Conservation (phyloP, 1,140 invertebrate genomes). For the Meloidogyne floridensis region DNA sequence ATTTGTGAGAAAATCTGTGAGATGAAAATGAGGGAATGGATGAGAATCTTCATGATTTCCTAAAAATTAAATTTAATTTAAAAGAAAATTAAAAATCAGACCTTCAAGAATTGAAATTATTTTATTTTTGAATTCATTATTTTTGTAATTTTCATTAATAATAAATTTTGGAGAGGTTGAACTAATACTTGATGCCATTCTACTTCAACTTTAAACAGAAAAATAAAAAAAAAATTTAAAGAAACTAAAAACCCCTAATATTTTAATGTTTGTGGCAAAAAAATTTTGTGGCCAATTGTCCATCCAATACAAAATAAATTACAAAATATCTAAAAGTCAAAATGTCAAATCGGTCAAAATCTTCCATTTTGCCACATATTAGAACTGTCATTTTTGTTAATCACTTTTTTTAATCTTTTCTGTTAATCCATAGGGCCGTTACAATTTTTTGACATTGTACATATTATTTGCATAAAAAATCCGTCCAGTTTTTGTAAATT, state of each 20-base stretch:
- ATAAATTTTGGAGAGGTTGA: background rate
- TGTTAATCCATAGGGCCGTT: background rate
- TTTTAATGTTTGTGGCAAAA: background rate
- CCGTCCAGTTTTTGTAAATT: background rate
- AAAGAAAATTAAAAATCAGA: background rate
- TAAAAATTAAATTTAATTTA: constrained; percentile 28
- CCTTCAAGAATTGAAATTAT: background rate
- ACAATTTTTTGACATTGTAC: background rate
- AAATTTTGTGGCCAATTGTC: background rate
- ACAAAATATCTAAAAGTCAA: background rate
- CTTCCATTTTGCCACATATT: background rate
- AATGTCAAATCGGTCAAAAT: background rate
- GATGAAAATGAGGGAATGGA: constrained; percentile 49
- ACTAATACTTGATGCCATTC: background rate
- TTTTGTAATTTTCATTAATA: background rate
- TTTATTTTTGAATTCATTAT: background rate
- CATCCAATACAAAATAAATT: background rate
- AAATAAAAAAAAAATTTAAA: background rate
- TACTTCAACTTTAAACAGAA: background rate
- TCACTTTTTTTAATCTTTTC: background rate
- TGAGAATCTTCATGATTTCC: constrained; percentile 41
- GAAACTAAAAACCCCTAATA: background rate
- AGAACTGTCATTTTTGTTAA: background rate
- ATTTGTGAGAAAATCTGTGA: constrained; percentile 39
- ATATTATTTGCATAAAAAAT: background rate